Evolutionary conservation across 2,113 vertebrate genomes (phyloP).

Genomic region (Phylloscopus trochiloides): DNA sequence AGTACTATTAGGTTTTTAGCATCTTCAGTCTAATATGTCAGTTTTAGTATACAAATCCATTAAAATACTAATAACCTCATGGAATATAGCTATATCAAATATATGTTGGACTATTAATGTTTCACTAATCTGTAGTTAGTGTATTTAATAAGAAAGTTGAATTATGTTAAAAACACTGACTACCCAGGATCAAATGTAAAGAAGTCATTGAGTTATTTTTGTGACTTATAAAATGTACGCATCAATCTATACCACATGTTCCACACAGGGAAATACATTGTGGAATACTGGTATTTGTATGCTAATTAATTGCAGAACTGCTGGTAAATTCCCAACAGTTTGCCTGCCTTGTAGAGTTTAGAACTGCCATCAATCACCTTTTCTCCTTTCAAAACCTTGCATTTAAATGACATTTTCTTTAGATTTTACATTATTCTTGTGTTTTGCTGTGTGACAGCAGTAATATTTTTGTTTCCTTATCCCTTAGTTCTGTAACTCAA

Average conservation of each 20-base stretch:
- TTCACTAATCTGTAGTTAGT: background rate
- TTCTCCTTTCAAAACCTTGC: background rate
- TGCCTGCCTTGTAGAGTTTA: constrained; percentile 1
- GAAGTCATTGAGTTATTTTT: background rate
- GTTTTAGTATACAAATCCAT: background rate
- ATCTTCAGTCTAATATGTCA: background rate
- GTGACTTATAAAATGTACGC: background rate
- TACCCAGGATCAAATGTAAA: background rate
- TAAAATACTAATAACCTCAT: background rate
- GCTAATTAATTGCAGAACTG: constrained; percentile 41
- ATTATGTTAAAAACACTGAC: background rate
- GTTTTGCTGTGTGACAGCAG: background rate
- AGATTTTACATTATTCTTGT: constrained; percentile 35
- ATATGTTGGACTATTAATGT: background rate
- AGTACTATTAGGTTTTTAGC: background rate
- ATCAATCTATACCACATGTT: background rate
- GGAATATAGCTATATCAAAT: background rate
- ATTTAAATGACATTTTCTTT: constrained; percentile 27
- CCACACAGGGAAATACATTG: background rate
- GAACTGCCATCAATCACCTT: constrained; percentile 14
- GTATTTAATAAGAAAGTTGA: background rate
- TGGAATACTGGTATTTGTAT: constrained; percentile 26
- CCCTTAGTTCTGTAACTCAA: constrained; percentile 5
- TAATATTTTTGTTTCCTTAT: constrained; percentile 39
- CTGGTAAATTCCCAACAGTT: constrained; percentile 17